Percentiles rank a stretch among this genome's conserved stretches.
These are phyloP conservation scores for Potamarius usumacintae DNA, from an alignment of 2,113 vertebrate genomes.

Conservation along the genomic window DNA sequence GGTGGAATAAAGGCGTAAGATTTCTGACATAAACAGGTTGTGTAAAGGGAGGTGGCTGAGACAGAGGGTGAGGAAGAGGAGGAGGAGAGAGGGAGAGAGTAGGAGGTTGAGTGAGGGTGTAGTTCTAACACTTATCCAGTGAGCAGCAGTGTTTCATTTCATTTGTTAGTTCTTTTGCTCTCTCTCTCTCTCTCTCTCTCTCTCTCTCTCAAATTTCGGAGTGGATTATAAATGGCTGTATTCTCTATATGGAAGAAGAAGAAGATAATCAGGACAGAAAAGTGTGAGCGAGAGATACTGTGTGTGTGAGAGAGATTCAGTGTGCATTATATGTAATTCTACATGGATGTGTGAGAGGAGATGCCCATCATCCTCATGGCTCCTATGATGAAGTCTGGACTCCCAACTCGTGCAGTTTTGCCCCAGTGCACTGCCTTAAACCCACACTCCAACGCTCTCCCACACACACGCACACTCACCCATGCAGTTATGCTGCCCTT, in stretches of 20 bases:
- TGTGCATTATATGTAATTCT: not conserved
- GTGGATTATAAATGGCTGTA: not conserved
- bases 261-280: constrained; percentile 29
- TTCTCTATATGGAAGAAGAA: not conserved
- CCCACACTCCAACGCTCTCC: constrained; percentile 66
- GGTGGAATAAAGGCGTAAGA: no score
- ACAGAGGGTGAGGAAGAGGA: not conserved
- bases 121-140: not conserved
- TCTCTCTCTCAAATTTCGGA: not conserved
- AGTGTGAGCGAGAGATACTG: not conserved
- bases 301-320: not conserved
- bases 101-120: not conserved
- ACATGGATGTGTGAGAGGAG: constrained; percentile 67
- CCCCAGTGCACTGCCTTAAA: constrained; percentile 87
- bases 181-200: not conserved
- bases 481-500: constrained; percentile 59
- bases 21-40: no score
- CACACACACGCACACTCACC: constrained; percentile 42
- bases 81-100: constrained; percentile 1
- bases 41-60: not conserved
- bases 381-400: constrained; percentile 97
- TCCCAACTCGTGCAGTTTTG: constrained; percentile 83
- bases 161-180: not conserved
- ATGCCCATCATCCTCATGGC: constrained; percentile 95
- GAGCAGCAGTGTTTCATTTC: not conserved